Percentiles rank a stretch among this genome's conserved stretches.
Conservation (phyloP, 30 jellyfish, hydroid and myxozoan genomes). For the Hydractinia symbiolongicarpus region DNA sequence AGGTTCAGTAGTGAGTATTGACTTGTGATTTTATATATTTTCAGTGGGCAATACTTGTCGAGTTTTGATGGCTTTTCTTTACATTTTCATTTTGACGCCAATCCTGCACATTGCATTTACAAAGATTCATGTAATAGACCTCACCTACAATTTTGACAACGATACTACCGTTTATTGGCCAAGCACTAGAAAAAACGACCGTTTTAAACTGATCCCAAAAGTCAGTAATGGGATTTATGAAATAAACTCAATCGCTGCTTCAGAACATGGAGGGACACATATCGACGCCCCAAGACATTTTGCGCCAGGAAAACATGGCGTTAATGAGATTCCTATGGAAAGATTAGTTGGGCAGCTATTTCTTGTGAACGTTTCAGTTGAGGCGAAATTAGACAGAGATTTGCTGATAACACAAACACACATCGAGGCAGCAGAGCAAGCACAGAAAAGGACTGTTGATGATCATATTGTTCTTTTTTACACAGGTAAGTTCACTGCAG, state of each 20-base stretch:
- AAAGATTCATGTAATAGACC: neutral
- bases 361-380: conserved; percentile 46
- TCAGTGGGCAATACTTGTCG: no score
- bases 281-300: conserved; percentile 87
- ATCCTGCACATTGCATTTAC: no score
- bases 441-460: conserved; percentile 35
- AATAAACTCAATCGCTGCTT: conserved; percentile 54
- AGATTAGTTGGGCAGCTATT: conserved; percentile 43
- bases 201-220: neutral
- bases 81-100: no score
- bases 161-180: conserved; percentile 7
- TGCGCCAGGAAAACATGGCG: conserved; percentile 54
- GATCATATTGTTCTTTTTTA: conserved; percentile 45
- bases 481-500: conserved; percentile 44
- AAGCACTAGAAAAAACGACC: neutral
- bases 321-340: conserved; percentile 43
- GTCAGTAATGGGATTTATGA: conserved; percentile 27
- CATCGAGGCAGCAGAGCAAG: conserved; percentile 45
- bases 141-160: conserved; percentile 1
- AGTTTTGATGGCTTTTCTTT: no score
- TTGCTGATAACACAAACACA: conserved; percentile 31
- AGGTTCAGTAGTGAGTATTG: no score
- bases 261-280: conserved; percentile 90
- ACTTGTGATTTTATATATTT: no score
- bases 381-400: conserved; percentile 44